These are phyloP conservation scores for Bellardia bayeri DNA, from an alignment of 2,888 invertebrate genomes.

Conservation along the genomic window DNA sequence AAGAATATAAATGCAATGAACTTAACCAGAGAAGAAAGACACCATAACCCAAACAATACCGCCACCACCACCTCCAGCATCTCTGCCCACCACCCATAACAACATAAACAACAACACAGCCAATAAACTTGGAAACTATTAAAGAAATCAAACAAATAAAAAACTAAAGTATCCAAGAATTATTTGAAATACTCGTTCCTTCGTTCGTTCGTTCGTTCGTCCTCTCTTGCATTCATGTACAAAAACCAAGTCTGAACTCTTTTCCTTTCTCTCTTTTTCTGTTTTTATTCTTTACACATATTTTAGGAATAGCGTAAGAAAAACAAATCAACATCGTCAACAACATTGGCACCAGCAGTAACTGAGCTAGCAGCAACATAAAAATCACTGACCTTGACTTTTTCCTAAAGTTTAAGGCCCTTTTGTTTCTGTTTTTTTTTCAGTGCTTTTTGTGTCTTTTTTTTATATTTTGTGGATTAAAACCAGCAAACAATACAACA, in stretches of 20 bases:
- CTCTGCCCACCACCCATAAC: conserved; percentile 14
- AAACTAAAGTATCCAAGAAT: conserved; percentile 38
- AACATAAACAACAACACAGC: conserved; percentile 40
- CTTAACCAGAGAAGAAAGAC: conserved; percentile 34
- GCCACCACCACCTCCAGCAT: conserved; percentile 26
- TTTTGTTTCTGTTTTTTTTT: conserved; percentile 73
- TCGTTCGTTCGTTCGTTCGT: not conserved
- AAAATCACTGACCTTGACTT: conserved; percentile 81
- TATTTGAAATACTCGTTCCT: conserved; percentile 38
- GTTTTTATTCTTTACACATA: not conserved
- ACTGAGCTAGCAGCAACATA: conserved; percentile 29
- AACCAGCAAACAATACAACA: conserved; percentile 35
- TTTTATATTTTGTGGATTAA: conserved; percentile 45
- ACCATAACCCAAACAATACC: not conserved
- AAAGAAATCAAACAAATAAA: conserved; percentile 10
- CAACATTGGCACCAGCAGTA: conserved; percentile 6
- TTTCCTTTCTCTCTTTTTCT: not conserved
- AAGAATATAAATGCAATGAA: conserved; percentile 44
- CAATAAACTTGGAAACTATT: conserved; percentile 44
- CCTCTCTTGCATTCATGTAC: conserved; percentile 14
- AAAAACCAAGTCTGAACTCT: conserved; percentile 48
- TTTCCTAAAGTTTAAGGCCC: conserved; percentile 82
- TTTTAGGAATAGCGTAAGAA: conserved; percentile 22
- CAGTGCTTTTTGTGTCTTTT: conserved; percentile 19
- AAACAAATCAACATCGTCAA: conserved; percentile 14